Base-by-base conservation (phyloP, 2,888 invertebrate genomes). In the Gymnoscelis rufifasciata region DNA sequence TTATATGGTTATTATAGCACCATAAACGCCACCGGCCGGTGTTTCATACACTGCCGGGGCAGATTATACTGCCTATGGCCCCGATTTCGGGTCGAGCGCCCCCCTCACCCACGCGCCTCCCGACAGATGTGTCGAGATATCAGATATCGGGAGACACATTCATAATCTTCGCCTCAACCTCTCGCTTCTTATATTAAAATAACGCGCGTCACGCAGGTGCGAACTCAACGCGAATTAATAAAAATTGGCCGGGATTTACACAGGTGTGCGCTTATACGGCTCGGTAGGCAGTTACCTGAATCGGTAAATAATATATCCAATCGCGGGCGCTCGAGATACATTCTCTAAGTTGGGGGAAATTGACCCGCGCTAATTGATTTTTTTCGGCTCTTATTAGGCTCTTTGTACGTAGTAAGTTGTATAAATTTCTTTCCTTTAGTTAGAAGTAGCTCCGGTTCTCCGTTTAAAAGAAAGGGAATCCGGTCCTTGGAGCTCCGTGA, bases 1-100 rank as follows among this genome's bases (percentile, higher is more conserved):
- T 88, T 88, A 88, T 88, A 87, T 74, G 83, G 84, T 86, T 88
- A 89, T 88, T 88, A 88, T 87, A 84, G 86, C 79, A 73, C 80
- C 78, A 86, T 88, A 88, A 88, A 84, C 78, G 83, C 79, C 86
- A 84, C 84, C 83, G 86, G 87, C 77, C 84, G 79, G 79, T 83
- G 83, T 83, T 84, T 84, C 84, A 87, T 88, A 84, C 82, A 84
- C 80, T 84, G 74, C 78, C 76, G 74, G 74, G 79, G 78, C 84
- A 81, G 82, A 82, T 84, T 86, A 84, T 84, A 80, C 82, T 76
- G 80, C 78, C 77, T 74, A 74, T 70, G 74, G 76, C 74, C 73
- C 74, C 77, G 71, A 69, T 68, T 69, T 57, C 63, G 68, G 64
- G 69, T 61, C 45, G 52, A 50, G 57, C 76, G 79, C 64, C 80